Evolutionary conservation across 2,113 vertebrate genomes (phyloP).

Genomic region (Falco punctatus): DNA sequence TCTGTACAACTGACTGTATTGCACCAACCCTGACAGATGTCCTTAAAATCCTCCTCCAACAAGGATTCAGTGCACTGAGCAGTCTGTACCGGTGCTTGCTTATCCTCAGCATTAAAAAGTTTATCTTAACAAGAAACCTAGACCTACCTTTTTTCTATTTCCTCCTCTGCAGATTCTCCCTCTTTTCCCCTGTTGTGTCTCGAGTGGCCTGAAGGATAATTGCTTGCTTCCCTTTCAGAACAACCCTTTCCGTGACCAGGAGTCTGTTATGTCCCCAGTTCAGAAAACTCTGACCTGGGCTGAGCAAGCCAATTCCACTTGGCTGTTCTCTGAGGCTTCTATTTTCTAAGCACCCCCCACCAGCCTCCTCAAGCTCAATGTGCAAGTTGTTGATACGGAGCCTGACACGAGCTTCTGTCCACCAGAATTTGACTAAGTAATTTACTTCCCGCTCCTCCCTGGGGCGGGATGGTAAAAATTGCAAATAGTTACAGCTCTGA

Average conservation of each 20-base stretch:
- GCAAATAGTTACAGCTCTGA: neutral
- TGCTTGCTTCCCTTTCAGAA: neutral
- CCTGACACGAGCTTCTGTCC: neutral
- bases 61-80: neutral
- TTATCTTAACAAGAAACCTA: neutral
- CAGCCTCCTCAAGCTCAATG: neutral
- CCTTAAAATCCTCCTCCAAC: neutral
- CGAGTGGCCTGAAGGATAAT: neutral
- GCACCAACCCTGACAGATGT: neutral
- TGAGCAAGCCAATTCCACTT: neutral
- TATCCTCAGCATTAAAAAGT: neutral
- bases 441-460: neutral
- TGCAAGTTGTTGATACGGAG: neutral
- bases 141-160: neutral
- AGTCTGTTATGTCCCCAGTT: neutral
- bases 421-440: neutral
- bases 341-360: neutral
- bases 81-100: neutral
- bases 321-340: neutral
- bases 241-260: neutral
- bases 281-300: neutral
- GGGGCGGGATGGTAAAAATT: neutral
- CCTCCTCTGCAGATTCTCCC: neutral
- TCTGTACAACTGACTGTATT: rapidly evolving
- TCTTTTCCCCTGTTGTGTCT: neutral